Evolutionary conservation across 1,140 invertebrate species (phyloP), one percentile per base, ranked within the genome.

Genomic region (Sesamia nonagrioides): DNA sequence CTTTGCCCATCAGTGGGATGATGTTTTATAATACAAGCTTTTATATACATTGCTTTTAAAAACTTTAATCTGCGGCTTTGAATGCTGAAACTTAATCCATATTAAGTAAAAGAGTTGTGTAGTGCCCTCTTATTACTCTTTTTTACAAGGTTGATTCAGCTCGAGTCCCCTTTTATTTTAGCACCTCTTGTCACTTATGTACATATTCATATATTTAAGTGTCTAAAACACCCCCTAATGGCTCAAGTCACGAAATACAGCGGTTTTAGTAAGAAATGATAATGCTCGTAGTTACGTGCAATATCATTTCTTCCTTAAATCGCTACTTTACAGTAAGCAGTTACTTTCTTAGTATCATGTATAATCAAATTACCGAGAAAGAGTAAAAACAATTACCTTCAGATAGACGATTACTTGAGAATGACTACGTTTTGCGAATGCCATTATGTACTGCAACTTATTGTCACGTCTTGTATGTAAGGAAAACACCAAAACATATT

Each of bases 161-260:
- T 61, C 27, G 35, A 75, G 15, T 18, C 42, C 45, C 58, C 56
- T 54, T 73, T 75, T 33, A 66, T n/a, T 60, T 77, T 33, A 60
- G 35, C 74, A 73, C 72, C 77, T 77, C 52, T 81, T 61, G 48
- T 73, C 73, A 72, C 63, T 68, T 42, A 71, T 52, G 54, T 37
- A 75, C 21, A 58, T 33, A 52, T 60, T 61, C 66, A 80, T 80
- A 35, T 11, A 40, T 71, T 37, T 58, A 40, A 71, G 37, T 71
- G 40, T 76, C n/a, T 68, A 48, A 50, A 18, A 13, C 63, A 61
- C 63, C 73, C 54, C 27, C 27, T 58, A 42, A 50, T 73, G 71
- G 18, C 4, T 58, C n/a, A 48, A 69, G 66, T 61, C 56, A 61
- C 58, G 73, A 42, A 42, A 69, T 6, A 6, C 7, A 45, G 40